phyloP scores from a whole-genome alignment of 2,888 invertebrate genomes.

The Sarcophaga rosellei region DNA sequence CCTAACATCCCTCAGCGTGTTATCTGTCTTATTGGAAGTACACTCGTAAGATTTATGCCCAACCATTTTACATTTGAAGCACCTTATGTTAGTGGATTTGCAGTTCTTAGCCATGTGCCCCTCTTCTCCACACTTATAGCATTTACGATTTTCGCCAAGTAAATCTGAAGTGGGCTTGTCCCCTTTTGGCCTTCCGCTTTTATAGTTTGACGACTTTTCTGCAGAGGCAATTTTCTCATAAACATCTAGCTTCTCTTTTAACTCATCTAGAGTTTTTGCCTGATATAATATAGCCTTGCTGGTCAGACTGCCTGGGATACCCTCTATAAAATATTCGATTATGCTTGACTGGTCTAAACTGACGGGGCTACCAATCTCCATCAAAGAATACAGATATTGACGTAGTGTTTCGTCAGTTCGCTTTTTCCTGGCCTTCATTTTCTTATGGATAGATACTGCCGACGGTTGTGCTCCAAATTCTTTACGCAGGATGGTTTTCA shows the following conservation, averaged over 20 bases:
- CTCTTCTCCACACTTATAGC: background rate
- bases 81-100: background rate
- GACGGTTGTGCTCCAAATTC: conserved; percentile 51
- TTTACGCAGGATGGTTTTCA: conserved; percentile 36
- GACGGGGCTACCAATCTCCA: conserved; percentile 56
- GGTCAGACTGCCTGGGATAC: conserved; percentile 7
- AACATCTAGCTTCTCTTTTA: conserved; percentile 34
- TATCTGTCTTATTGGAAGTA: background rate
- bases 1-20: too few species aligned
- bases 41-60: conserved; percentile 22
- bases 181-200: background rate
- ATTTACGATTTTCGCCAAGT: background rate
- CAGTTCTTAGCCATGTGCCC: background rate
- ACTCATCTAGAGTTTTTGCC: conserved; percentile 16
- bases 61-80: background rate
- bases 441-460: conserved; percentile 46
- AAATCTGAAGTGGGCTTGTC: background rate
- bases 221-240: conserved; percentile 32
- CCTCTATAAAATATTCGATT: conserved; percentile 55
- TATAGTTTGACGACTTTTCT: conserved; percentile 13
- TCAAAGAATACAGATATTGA: conserved; percentile 59
- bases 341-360: conserved; percentile 34
- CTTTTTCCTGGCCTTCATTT: conserved; percentile 35
- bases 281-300: conserved; percentile 51
- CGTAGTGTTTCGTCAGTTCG: conserved; percentile 33